Evolutionary conservation across 2,888 invertebrate genomes (phyloP), one percentile per base, ranked within the genome.

Genomic region (Arctia plantaginis): DNA sequence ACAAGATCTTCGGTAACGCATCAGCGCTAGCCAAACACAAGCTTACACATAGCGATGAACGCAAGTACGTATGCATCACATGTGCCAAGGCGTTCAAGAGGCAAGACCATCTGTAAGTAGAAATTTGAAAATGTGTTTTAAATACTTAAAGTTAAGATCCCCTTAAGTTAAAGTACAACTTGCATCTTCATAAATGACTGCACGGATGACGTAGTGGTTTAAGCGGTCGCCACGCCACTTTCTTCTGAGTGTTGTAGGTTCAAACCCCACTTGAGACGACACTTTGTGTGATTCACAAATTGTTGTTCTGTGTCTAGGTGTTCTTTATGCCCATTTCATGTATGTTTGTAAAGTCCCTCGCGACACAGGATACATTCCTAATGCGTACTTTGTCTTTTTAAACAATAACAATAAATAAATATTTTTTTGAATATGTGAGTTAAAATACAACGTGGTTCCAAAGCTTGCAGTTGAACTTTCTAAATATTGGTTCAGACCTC

Each of bases 31-130:
- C 99, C 87, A 99, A 99, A 94, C 99, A 99, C 96, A 99, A 99
- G 95, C 96, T 99, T 93, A 99, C 99, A 84, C 99, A 99, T 96
- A 99, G 99, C 96, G 99, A 99, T 95, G 99, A 99, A 93, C 96
- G 99, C 88, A 99, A 99, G 94, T 99, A 99, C 95, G 98, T 99
- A 84, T 99, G 99, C 96, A 97, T 97, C 90, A 98, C 99, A 93
- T 99, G 99, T 96, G 98, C 98, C 82, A 99, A 99, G 96, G 99
- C 99, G 85, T 99, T 99, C 97, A 99, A 99, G 96, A 97, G 99
- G 92, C 99, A 99, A 96, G 99, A 99, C 96, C 99, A 99, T 96
- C 97, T 99, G 98, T 99, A 96, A 99, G 99, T 98, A 93, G 74
- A 55, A 75, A 51, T 39, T 44, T 62, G 15, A 55, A 30, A 47